phyloP scores from a whole-genome alignment of 2,888 invertebrate genomes.

The Idaea biselata region DNA sequence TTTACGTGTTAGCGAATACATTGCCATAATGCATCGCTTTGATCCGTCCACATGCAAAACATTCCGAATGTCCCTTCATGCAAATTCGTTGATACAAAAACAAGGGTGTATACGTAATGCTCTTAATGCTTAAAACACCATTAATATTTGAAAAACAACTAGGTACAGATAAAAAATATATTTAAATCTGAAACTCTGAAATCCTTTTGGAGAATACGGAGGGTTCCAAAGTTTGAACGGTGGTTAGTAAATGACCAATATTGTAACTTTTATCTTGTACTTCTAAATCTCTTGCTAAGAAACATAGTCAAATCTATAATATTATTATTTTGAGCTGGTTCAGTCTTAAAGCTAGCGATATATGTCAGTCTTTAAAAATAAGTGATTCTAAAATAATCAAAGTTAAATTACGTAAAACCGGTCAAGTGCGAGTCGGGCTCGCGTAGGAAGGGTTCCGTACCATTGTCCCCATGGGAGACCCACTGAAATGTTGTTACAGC shows the following conservation, averaged over 20 bases:
- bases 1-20: slow-evolving; percentile 75
- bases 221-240: not conserved
- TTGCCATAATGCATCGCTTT: slow-evolving; percentile 62
- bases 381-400: too few relatives aligned
- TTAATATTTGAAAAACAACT: slow-evolving; percentile 78
- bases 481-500: too few relatives aligned
- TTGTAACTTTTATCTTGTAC: not conserved
- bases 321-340: too few relatives aligned
- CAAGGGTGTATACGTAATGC: slow-evolving; percentile 71
- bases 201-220: slow-evolving; percentile 32
- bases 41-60: slow-evolving; percentile 61
- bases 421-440: too few relatives aligned
- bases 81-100: slow-evolving; percentile 69
- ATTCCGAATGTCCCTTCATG: slow-evolving; percentile 49
- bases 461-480: too few relatives aligned
- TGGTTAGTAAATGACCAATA: not conserved
- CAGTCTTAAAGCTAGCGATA: too few relatives aligned
- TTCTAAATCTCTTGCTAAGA: too few relatives aligned
- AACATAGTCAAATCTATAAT: too few relatives aligned
- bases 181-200: slow-evolving; percentile 49
- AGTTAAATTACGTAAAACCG: too few relatives aligned
- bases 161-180: slow-evolving; percentile 60
- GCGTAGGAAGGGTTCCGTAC: too few relatives aligned
- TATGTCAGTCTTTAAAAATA: too few relatives aligned
- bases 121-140: slow-evolving; percentile 70